phyloP scores from a whole-genome alignment of 2,888 invertebrate genomes.

The Scaptomyza tumidula region DNA sequence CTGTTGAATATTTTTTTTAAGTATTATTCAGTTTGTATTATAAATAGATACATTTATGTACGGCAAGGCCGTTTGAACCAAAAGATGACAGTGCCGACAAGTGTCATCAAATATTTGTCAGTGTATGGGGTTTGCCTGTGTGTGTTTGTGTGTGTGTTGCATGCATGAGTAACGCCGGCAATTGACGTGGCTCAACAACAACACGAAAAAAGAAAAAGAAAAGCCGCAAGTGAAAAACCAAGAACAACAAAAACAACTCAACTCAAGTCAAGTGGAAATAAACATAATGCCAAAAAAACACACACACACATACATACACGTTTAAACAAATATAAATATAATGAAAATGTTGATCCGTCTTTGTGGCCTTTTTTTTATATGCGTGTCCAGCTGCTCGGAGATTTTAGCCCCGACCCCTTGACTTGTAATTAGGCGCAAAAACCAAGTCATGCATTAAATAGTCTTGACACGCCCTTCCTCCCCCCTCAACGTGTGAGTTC shows the following conservation, averaged over 20 bases:
- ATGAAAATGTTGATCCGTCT: conserved; percentile 63
- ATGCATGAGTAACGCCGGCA: conserved; percentile 77
- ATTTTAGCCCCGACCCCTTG: conserved; percentile 28
- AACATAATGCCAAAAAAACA: conserved; percentile 64
- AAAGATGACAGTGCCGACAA: conserved; percentile 72
- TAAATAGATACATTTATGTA: conserved; percentile 39
- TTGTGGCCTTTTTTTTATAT: conserved; percentile 21
- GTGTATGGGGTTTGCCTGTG: conserved; percentile 48
- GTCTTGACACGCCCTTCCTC: conserved; percentile 57
- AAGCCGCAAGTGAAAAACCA: conserved; percentile 75
- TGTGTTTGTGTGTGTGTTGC: conserved; percentile 55
- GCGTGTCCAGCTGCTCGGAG: conserved; percentile 57
- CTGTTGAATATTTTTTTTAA: conserved; percentile 18
- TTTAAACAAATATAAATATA: conserved; percentile 37
- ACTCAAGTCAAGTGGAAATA: conserved; percentile 79
- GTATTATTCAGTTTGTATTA: conserved; percentile 18
- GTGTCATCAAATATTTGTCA: conserved; percentile 77
- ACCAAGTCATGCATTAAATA: conserved; percentile 72
- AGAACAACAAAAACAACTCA: conserved; percentile 56
- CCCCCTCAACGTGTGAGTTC: conserved; percentile 26
- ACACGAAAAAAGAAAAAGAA: conserved; percentile 64
- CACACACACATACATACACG: conserved; percentile 42
- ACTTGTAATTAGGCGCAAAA: conserved; percentile 65
- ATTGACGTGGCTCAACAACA: conserved; percentile 69
- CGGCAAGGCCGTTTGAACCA: conserved; percentile 47